Conservation (phyloP, 1,140 invertebrate genomes). For the Goniozus legneri region DNA sequence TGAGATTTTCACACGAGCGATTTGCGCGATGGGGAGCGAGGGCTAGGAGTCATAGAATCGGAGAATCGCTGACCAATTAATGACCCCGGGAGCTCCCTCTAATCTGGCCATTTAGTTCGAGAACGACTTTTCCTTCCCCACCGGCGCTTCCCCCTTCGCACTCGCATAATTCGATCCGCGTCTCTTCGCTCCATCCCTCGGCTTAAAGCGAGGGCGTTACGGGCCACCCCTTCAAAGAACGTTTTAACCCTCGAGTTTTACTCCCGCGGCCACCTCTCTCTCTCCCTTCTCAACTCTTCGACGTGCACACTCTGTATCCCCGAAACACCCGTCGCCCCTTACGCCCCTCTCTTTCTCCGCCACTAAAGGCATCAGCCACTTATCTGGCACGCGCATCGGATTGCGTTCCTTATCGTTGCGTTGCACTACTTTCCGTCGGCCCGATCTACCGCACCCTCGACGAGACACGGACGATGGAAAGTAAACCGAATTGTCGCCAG, state of each 20-base stretch:
- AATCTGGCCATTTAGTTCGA: conserved; percentile 42
- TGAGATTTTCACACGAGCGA: conserved; percentile 12
- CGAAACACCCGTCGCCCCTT: too few species aligned
- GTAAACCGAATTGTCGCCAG: conserved; percentile 15
- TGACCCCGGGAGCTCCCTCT: conserved; percentile 29
- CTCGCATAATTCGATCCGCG: conserved; percentile 43
- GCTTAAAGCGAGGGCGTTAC: conserved; percentile 34
- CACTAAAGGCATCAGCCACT: conserved; percentile 49
- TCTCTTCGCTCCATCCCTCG: conserved; percentile 10
- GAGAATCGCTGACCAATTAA: conserved; percentile 27
- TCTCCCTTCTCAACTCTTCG: too few species aligned
- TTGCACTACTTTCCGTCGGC: conserved; percentile 51
- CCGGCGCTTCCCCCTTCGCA: conserved; percentile 4
- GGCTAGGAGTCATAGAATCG: neutral
- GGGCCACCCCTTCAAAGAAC: conserved; percentile 31
- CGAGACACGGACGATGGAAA: conserved; percentile 1
- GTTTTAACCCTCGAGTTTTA: conserved; percentile 33
- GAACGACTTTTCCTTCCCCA: conserved; percentile 41
- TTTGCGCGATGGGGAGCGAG: neutral
- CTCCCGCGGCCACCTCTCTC: too few species aligned
- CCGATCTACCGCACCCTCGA: conserved; percentile 14
- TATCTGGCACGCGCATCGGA: conserved; percentile 57
- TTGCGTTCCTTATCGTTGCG: conserved; percentile 52
- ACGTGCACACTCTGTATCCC: too few species aligned
- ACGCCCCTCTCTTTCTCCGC: conserved; percentile 16